Base-by-base conservation (phyloP, 1,140 invertebrate genomes). In the Macrocentrus cingulum region DNA sequence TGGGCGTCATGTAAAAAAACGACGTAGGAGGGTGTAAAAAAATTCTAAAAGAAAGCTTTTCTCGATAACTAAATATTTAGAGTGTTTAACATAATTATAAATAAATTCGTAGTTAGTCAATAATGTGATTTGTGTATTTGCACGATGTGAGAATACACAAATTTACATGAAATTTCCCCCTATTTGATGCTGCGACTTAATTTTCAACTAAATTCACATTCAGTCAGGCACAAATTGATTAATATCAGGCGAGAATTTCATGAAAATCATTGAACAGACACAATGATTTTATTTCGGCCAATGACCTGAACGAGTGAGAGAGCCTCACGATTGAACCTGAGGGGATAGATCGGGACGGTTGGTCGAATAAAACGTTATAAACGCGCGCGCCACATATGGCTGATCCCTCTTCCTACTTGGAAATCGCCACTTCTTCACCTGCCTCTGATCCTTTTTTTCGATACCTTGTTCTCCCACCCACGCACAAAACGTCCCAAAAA, bases 371-470 rank as follows among this genome's bases (percentile, higher is more conserved):
- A 69, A 68, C 66, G 66, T 70, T 72, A 74, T 29, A 29, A n/a
- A 29, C 25, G 9, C 75, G 73, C 65, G 65, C 70, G 71, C n/a
- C n/a, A n/a, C 75, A 76, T 76, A 76, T 77, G 75, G 74, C 55
- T 65, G 60, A 63, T 62, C 51, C 66, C 62, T 56, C 52, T 45
- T 53, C 61, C 63, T 49, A 62, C 61, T 41, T 42, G 46, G 20
- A 53, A 36, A 8, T 39, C 36, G 15, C 56, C 64, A n/a, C 52
- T 57, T 41, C 49, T 69, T 64, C 67, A 69, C 67, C 67, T 69
- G 67, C 64, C 66, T 51, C 25, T 23, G 8, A 16, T 39, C 16
- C 22, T 46, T 56, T 56, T 60, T 46, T 55, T 56, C 41, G 16
- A 60, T 55, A 39, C 55, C 36, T 49, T 46, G n/a, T 19, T 18